Base-by-base conservation (phyloP, 2,797 vertebrate species). In the Acanthiza pusilla region DNA sequence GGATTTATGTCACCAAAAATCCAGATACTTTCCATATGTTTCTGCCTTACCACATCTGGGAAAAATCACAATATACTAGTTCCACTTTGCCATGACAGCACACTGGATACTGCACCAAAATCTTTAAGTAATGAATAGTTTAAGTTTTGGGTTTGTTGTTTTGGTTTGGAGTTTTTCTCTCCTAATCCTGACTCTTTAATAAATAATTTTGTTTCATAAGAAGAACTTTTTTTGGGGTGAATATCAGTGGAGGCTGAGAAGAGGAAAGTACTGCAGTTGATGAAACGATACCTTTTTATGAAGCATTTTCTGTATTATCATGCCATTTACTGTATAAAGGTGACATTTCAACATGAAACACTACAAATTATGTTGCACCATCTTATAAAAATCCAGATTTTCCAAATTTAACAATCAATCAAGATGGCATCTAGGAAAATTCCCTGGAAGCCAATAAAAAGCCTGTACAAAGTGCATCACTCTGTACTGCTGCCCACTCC, bases 11-110 rank as follows among this genome's bases (percentile, higher is more conserved):
- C 55, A 92, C 66, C 55, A 92, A 60, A 88, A 93, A 73, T 76
- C 29, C 48, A 94, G 73, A 95, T 75, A 67, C 26, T 84, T 94
- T 76, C 91, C 94, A 88, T 47, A 95, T 88, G 87, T 48, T 88
- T 83, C 47, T 94, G 85, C 36, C 62, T 84, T 91, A 32, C 22
- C 67, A 90, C 93, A 96, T 89, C 76, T 97, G 93, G 85, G 63
- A 94, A 79, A 93, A 93, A 94, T 92, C 76, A 81, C 40, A 58
- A 30, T 81, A 40, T 45, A 70, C 58, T 81, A 38, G 40, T 45
- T 96, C 50, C 65, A 77, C 71, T 91, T 79, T 89, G 67, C 50
- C 82, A 83, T 51, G 48, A 82, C 16, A 89, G 45, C 15, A 70
- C 23, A 81, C 26, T 47, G 50, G 22, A 71, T 80, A 83, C 22